phyloP scores from a whole-genome alignment of 2,797 vertebrate species.

The Apodemus agrarius region DNA sequence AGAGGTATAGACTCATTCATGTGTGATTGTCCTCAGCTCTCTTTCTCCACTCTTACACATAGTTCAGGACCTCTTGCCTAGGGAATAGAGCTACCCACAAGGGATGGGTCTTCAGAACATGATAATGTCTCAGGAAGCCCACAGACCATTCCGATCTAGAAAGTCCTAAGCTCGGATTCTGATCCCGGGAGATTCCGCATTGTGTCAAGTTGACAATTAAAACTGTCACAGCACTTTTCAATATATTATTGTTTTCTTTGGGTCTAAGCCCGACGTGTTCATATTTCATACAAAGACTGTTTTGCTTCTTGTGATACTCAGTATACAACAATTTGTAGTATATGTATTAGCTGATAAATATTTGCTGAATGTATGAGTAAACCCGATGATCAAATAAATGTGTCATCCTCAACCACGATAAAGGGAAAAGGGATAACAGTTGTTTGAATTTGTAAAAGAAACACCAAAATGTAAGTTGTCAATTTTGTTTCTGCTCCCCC shows the following conservation, averaged over 20 bases:
- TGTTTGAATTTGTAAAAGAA: constrained; percentile 39
- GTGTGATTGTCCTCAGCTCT: neutral
- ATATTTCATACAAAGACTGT: neutral
- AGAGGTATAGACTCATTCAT: neutral
- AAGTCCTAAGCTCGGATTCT: neutral
- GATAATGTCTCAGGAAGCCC: neutral
- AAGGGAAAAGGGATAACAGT: neutral
- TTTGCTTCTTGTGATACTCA: neutral
- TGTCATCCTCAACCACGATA: neutral
- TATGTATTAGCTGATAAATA: neutral
- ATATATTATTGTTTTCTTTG: constrained; percentile 8
- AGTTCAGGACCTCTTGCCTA: neutral
- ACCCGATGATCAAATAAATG: neutral
- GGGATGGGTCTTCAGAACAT: neutral
- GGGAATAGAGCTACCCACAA: neutral
- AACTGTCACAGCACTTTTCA: neutral
- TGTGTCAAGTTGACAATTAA: neutral
- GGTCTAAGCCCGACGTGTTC: neutral
- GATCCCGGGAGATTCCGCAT: neutral
- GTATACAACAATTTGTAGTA: neutral
- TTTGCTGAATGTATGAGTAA: neutral
- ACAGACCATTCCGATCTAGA: neutral
- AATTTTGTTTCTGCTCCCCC: neutral
- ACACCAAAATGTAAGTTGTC: neutral
- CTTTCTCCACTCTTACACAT: neutral